Base-by-base conservation (phyloP, 2,797 vertebrate genomes). In the Gambusia yucatana region DNA sequence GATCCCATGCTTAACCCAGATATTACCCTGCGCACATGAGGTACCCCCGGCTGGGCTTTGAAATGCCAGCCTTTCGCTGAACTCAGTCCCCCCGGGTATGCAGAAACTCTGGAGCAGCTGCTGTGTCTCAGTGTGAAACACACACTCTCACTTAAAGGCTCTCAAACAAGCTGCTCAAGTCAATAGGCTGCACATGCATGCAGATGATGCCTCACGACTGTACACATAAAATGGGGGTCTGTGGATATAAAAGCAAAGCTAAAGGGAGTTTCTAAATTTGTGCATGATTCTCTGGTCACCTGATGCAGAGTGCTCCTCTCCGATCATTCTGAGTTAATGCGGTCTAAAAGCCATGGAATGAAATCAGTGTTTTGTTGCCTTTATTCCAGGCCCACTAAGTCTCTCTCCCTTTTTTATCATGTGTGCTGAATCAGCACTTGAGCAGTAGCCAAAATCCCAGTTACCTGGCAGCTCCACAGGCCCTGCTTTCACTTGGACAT, bases 61-160 rank as follows among this genome's bases (percentile, higher is more conserved):
- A 92, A 93, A 92, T 93, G 87, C 84, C 87, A 89, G 84, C 87
- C 88, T 86, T 84, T 78, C 79, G 77, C 80, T 89, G 87, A 91
- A 75, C 84, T 88, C 78, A 85, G 67, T 4, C 81, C 77, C 67
- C 72, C 82, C 0, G 72, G 80, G 86, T 88, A 85, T 90, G 82
- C 81, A 90, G 79, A 87, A 80, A 81, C 85, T 84, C 83, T 77
- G 50, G 36, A 90, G 88, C 94, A 94, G 93, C 93, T 93, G 92
- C 86, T 93, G 80, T 71, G 76, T 72, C 71, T 84, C 75, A 84
- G 65, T 81, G 75, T 78, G 82, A 81, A 33, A 77, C 57, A 70
- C 72, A 57, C 76, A 65, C 69, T 71, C 77, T 75, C 79, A 79
- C 61, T 71, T 48, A 72, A 72, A 72, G 28, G 55, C 71, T 73